Base-by-base conservation (phyloP, 2,113 vertebrate genomes). In the Chloroceryle aenea region DNA sequence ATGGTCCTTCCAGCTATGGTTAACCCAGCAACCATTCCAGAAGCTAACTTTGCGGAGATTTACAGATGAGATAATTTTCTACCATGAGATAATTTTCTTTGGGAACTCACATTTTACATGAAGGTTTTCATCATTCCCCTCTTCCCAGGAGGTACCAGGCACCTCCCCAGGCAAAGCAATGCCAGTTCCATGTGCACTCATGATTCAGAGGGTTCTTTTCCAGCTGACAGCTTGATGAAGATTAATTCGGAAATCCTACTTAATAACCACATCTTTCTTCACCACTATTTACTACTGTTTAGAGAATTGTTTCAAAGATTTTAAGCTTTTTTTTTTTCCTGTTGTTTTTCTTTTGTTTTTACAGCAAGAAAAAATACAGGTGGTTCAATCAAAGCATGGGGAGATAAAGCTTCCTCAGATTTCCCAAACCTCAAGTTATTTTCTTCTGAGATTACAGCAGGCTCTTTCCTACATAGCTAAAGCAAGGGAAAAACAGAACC, bases 331-430 rank as follows among this genome's bases (percentile, higher is more conserved):
- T 19, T 14, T 7, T 2, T 5, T 34, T 5, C 38, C 38, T 40
- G 38, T 40, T 40, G 38, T 48, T 23, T 48, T 48, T 22, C 22
- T 50, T 23, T 50, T 50, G 48, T 69, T 23, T 36, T 27, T 16
- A 6, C 66, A 30, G 6, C 32, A 74, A 36, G 12, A 32, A 74
- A 15, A 42, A 20, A 5, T 26, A 22, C 20, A 64, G 21, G 40
- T 73, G 43, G 25, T 45, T 90, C 0, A 0, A 43, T 56, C 23
- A 0, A 12, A 26, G 32, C 14, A 30, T 0, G 0, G 22, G 22
- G 7, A 62, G 40, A 80, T 9, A 43, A 68, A 15, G 4, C 32
- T 61, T 69, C 67, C 7, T 73, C 58, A 73, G 26, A 25, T n/a
- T 86, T 77, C 29, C 72, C 72, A 91, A 50, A 26, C 10, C 38